A percentile compares a stretch with the other conserved stretches of the same genome.
Evolutionary conservation across 1,140 invertebrate genomes (phyloP).

Genomic region (Muscidifurax raptorellus): DNA sequence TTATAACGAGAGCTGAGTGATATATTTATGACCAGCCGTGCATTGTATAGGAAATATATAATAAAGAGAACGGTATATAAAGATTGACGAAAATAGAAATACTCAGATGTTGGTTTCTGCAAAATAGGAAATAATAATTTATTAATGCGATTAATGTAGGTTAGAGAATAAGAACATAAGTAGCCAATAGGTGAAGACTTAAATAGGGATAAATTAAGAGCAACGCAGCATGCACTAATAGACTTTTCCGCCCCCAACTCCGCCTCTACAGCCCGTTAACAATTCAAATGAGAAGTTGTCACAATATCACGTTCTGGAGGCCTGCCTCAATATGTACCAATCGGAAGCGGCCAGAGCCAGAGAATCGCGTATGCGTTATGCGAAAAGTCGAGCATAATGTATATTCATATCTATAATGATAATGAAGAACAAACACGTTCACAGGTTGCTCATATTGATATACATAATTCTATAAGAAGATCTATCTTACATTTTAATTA

Average conservation of each 20-base stretch:
- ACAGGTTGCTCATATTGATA: not conserved
- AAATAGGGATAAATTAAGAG: not conserved
- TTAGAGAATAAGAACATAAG: not conserved
- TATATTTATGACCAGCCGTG: constrained; percentile 47
- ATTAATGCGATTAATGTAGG: too few species aligned
- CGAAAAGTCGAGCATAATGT: not conserved
- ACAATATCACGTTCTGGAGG: constrained; percentile 70
- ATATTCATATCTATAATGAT: constrained; percentile 8
- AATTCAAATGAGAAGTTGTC: constrained; percentile 68
- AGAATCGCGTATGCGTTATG: not conserved
- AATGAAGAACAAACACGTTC: constrained; percentile 17
- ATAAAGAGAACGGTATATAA: not conserved
- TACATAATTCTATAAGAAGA: not conserved
- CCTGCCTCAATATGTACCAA: constrained; percentile 63
- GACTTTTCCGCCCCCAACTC: constrained; percentile 12
- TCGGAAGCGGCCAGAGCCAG: constrained; percentile 47
- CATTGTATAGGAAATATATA: constrained; percentile 28
- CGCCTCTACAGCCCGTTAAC: constrained; percentile 58
- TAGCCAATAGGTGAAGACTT: not conserved
- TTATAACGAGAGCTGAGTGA: constrained; percentile 25
- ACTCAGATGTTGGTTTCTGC: too few species aligned
- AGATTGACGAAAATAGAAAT: not conserved
- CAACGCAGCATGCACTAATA: not conserved
- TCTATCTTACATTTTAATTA: too few species aligned
- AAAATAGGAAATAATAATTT: too few species aligned